A percentile compares a stretch with the other conserved stretches of the same genome.
These are phyloP conservation scores for Hucho hucho DNA, from an alignment of 2,113 vertebrate genomes.

Conservation along the genomic window DNA sequence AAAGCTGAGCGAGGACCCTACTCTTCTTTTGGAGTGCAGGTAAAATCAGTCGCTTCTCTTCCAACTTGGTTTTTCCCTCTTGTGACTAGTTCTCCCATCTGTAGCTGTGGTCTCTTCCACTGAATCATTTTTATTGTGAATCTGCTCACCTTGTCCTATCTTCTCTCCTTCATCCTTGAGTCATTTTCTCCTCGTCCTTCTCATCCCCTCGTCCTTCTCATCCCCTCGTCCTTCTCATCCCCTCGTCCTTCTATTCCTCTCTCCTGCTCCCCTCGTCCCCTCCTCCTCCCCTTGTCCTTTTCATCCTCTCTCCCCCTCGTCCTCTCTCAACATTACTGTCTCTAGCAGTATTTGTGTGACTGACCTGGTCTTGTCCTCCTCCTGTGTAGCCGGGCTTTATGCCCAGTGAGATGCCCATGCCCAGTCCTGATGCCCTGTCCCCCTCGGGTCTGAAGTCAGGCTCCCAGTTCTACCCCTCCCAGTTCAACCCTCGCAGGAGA, in stretches of 20 bases:
- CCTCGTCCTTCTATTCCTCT: too few species aligned
- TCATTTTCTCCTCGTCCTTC: too few species aligned
- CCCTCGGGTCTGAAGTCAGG: constrained; percentile 81
- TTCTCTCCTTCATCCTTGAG: not conserved
- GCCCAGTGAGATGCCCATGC: constrained; percentile 82
- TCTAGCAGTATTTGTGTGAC: not conserved
- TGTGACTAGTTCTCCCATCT: not conserved
- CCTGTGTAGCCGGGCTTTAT: constrained; percentile 79
- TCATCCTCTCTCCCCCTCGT: too few species aligned
- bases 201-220: not conserved
- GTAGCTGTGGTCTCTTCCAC: not conserved
- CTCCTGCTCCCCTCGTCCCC: too few species aligned
- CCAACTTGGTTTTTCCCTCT: too few species aligned
- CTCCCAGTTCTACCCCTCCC: constrained; percentile 82
- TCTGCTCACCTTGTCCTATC: not conserved
- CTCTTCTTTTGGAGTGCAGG: constrained; percentile 81
- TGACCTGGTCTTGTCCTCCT: not conserved
- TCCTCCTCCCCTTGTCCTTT: too few species aligned
- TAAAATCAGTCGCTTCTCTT: constrained; percentile 42
- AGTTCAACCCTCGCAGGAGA: constrained; percentile 75
- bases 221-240: too few species aligned
- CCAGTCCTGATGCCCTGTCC: constrained; percentile 82
- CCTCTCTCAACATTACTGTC: not conserved
- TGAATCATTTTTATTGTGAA: not conserved
- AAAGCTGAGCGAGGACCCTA: constrained; percentile 86